These are phyloP conservation scores for Prosapia bicincta DNA, from an alignment of 2,888 invertebrate species.

Conservation along the genomic window DNA sequence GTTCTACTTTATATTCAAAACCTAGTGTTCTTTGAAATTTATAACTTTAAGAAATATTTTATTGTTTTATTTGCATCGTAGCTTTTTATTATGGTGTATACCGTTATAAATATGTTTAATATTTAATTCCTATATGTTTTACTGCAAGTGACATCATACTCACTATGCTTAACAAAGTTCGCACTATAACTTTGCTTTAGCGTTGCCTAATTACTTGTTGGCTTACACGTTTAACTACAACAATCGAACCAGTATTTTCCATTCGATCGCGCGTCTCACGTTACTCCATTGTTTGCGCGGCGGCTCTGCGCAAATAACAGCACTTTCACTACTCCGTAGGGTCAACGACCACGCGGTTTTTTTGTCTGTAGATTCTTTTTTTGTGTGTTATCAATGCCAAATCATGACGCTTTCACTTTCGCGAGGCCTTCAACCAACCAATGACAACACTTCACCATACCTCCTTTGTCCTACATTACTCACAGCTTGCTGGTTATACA, in stretches of 20 bases:
- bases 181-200: too few species aligned
- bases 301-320: not conserved
- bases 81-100: too few species aligned
- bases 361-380: constrained; percentile 26
- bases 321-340: not conserved
- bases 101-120: too few species aligned
- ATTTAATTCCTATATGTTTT: too few species aligned
- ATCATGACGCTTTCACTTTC: constrained; percentile 26
- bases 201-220: too few species aligned
- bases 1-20: too few species aligned
- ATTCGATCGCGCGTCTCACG: not conserved
- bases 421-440: constrained; percentile 20
- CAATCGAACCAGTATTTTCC: not conserved
- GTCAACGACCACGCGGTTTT: constrained; percentile 23
- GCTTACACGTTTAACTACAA: too few species aligned
- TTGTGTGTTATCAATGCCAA: constrained; percentile 28
- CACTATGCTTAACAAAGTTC: too few species aligned
- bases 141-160: too few species aligned
- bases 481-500: not conserved
- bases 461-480: not conserved
- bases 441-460: not conserved
- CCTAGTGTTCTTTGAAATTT: too few species aligned
- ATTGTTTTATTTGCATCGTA: too few species aligned
- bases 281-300: not conserved
- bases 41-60: too few species aligned